phyloP scores from a whole-genome alignment of 2,888 invertebrate genomes.

The Amiota communis region DNA sequence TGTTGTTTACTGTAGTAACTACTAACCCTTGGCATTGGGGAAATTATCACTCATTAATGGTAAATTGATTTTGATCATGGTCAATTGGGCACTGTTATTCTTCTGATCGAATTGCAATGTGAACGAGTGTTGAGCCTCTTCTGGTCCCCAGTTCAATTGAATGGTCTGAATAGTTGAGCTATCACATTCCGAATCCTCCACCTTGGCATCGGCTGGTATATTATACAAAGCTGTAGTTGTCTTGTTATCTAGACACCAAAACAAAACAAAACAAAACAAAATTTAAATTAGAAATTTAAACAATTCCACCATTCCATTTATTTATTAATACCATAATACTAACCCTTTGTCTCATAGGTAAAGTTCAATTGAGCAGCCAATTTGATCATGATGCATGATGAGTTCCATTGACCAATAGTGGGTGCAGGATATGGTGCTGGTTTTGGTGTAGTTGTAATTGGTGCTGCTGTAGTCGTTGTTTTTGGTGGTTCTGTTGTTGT shows the following conservation, averaged over 20 bases:
- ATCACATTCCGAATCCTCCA: conserved; percentile 72
- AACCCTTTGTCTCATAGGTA: conserved; percentile 69
- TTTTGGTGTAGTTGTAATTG: conserved; percentile 64
- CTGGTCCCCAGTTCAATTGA: conserved; percentile 71
- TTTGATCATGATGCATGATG: conserved; percentile 79
- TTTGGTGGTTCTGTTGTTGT: conserved; percentile 54
- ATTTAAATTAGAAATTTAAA: neutral
- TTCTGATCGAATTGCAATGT: conserved; percentile 73
- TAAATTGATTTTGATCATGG: conserved; percentile 61
- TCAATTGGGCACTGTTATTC: conserved; percentile 66
- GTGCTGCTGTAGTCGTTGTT: conserved; percentile 62
- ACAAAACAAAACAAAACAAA: neutral
- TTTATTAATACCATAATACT: conserved; percentile 16
- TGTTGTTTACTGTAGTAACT: neutral
- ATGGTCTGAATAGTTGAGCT: conserved; percentile 67
- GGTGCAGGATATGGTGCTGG: conserved; percentile 67
- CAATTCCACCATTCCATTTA: neutral
- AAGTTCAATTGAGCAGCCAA: conserved; percentile 81
- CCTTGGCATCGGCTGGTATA: conserved; percentile 73
- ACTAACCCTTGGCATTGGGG: conserved; percentile 69
- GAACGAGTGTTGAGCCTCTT: conserved; percentile 57
- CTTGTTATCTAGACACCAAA: conserved; percentile 59
- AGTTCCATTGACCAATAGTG: conserved; percentile 75
- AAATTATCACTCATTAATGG: conserved; percentile 65
- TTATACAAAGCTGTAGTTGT: conserved; percentile 68